Evolutionary conservation across 2,797 vertebrate species (phyloP).

Genomic region (Galagoides demidoff): DNA sequence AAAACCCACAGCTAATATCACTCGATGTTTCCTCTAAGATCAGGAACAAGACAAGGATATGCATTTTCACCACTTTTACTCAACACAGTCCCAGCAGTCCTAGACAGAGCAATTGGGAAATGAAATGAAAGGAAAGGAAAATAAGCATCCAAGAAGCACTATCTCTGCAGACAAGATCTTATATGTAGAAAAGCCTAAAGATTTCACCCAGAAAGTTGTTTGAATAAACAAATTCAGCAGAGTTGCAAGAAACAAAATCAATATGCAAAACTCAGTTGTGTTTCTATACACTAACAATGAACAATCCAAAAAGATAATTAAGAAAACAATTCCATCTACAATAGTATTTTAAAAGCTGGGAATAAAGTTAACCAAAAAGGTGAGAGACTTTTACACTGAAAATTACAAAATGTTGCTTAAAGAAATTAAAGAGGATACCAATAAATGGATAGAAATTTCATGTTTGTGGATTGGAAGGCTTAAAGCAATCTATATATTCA

Average conservation of each 20-base stretch:
- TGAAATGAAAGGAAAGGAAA: background rate
- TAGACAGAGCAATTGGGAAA: background rate
- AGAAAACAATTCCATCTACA: background rate
- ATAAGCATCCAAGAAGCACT: background rate
- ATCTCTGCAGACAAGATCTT: conserved; percentile 15
- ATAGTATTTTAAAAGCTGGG: background rate
- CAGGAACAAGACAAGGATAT: background rate
- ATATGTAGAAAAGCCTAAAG: background rate
- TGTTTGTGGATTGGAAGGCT: background rate
- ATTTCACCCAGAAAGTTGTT: background rate
- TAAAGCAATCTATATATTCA: background rate
- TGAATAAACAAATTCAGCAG: conserved; percentile 17
- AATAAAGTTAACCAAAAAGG: conserved; percentile 6
- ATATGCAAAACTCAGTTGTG: background rate
- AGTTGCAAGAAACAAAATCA: background rate
- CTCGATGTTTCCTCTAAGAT: background rate
- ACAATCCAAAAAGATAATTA: conserved; percentile 1
- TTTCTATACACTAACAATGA: background rate
- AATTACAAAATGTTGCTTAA: conserved; percentile 8
- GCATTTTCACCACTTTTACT: background rate
- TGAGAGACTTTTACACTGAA: background rate
- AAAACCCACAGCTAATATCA: background rate
- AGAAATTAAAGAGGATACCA: background rate
- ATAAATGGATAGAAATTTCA: background rate
- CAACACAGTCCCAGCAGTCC: background rate